A percentile compares a stretch with the other conserved stretches of the same genome.
phyloP scores from a whole-genome alignment of 2,113 vertebrate species.

The Noturus placidus region DNA sequence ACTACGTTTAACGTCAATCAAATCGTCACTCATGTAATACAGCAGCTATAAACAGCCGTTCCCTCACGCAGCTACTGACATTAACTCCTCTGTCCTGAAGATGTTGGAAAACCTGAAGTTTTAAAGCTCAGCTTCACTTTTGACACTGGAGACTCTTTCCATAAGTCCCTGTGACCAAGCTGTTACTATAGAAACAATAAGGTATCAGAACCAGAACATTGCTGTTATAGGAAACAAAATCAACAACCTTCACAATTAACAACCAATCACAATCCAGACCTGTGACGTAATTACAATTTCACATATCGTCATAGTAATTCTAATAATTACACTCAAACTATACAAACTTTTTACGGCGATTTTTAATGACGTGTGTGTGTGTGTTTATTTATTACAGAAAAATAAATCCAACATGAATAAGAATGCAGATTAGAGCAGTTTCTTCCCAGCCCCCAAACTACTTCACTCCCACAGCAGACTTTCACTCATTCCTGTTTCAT shows the following conservation, averaged over 20 bases:
- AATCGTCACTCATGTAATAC: too few species aligned
- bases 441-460: not conserved
- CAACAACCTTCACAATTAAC: not conserved
- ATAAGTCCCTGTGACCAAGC: not conserved
- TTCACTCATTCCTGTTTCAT: not conserved
- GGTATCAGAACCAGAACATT: too few species aligned
- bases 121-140: not conserved
- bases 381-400: too few species aligned
- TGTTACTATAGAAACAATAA: not conserved
- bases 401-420: not conserved
- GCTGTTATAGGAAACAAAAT: not conserved
- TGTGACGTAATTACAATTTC: not conserved
- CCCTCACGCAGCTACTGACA: too few species aligned
- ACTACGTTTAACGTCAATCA: too few species aligned
- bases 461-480: not conserved
- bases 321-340: too few species aligned
- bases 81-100: too few species aligned
- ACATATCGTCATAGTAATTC: too few species aligned
- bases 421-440: not conserved
- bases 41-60: too few species aligned
- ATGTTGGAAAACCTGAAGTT: not conserved
- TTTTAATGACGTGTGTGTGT: too few species aligned
- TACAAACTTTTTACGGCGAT: too few species aligned
- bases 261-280: not conserved
- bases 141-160: conserved; percentile 1